Evolutionary conservation across 2,113 vertebrate species (phyloP).

Genomic region (Neodontobutis hainanensis): DNA sequence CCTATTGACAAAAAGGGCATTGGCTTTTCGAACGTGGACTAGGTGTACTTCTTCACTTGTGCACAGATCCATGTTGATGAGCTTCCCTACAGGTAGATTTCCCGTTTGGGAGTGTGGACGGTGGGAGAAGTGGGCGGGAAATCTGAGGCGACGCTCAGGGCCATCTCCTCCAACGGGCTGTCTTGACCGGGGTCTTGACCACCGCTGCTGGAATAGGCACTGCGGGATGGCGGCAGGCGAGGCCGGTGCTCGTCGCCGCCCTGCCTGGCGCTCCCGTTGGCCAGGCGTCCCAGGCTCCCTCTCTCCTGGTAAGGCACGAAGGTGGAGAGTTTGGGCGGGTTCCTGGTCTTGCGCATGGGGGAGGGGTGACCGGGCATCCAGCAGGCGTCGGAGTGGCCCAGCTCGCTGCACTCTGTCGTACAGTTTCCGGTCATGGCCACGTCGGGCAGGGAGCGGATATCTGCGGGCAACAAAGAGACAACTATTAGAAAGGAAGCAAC

Average conservation of each 20-base stretch:
- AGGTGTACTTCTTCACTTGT: conserved; percentile 58
- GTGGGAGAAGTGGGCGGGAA: conserved; percentile 90
- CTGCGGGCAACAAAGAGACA: conserved; percentile 70
- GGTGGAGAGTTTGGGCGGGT: conserved; percentile 98
- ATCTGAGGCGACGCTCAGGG: conserved; percentile 95
- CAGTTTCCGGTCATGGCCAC: conserved; percentile 99
- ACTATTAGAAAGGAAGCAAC: conserved; percentile 43
- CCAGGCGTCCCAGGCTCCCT: conserved; percentile 96
- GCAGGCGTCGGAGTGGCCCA: conserved; percentile 97
- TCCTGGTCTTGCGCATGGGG: conserved; percentile 94
- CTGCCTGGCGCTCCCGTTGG: conserved; percentile 92
- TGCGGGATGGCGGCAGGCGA: conserved; percentile 96
- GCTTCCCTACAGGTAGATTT: conserved; percentile 96
- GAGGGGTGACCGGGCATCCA: conserved; percentile 99
- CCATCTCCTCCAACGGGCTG: conserved; percentile 97
- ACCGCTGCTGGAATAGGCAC: conserved; percentile 97
- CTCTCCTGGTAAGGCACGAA: conserved; percentile 99
- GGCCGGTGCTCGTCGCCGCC: conserved; percentile 88
- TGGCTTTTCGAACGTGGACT: conserved; percentile 59
- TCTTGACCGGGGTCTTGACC: conserved; percentile 91
- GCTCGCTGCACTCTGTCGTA: conserved; percentile 96
- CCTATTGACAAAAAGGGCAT: conserved; percentile 61
- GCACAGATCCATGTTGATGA: conserved; percentile 45
- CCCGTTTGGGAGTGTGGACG: conserved; percentile 92
- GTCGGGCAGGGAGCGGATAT: conserved; percentile 95